Evolutionary conservation across 1,140 invertebrate species (phyloP).

Genomic region (Ladona fulva): DNA sequence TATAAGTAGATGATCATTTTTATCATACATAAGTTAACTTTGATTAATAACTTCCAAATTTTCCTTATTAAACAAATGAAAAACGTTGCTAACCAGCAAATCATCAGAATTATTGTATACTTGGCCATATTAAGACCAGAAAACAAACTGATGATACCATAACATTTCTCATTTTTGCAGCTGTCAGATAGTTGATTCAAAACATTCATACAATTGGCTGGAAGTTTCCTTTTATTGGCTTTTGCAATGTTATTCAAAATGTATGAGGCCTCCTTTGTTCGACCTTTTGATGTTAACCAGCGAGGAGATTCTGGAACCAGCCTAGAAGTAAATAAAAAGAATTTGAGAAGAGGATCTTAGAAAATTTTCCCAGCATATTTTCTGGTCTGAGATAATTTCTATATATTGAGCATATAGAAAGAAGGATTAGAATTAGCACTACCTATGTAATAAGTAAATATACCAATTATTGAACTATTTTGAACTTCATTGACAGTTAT

Average conservation of each 20-base stretch:
- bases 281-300: conserved; percentile 24
- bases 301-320: conserved; percentile 24
- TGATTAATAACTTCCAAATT: too few species aligned
- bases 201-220: conserved; percentile 13
- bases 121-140: conserved; percentile 43
- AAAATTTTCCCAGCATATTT: too few species aligned
- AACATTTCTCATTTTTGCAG: conserved; percentile 32
- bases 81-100: conserved; percentile 34
- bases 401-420: too few species aligned
- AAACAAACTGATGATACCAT: conserved; percentile 47
- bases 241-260: conserved; percentile 21
- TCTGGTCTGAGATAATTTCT: too few species aligned
- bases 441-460: too few species aligned
- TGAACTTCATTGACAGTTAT: too few species aligned
- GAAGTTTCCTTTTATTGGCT: conserved; percentile 18
- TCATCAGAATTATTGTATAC: conserved; percentile 45
- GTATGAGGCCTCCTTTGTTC: conserved; percentile 15
- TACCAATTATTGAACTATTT: too few species aligned
- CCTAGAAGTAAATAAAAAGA: neutral
- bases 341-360: too few species aligned
- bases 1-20: too few species aligned
- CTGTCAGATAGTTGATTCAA: conserved; percentile 16
- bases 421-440: too few species aligned
- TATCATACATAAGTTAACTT: too few species aligned
- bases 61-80: too few species aligned